Percentiles rank a stretch among this genome's conserved stretches.
These are phyloP conservation scores for Philotrypesis tridentata DNA, from an alignment of 1,140 invertebrate species.

Conservation along the genomic window DNA sequence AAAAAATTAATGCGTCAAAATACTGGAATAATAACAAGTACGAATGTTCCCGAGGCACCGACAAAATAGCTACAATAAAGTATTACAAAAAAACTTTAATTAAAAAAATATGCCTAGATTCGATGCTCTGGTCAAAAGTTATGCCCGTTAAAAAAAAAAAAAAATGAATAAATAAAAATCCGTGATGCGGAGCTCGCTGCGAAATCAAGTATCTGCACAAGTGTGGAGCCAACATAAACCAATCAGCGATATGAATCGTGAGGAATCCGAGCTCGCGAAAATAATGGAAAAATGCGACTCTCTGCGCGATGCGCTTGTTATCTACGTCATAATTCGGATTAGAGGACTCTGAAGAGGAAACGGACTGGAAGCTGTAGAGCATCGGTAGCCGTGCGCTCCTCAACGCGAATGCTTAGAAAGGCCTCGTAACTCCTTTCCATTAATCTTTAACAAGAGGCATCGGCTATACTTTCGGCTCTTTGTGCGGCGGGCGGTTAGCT, in stretches of 20 bases:
- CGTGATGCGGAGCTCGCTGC: too few species aligned
- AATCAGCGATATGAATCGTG: slow-evolving; percentile 3
- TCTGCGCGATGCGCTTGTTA: background rate
- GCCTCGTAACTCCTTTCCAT: slow-evolving; percentile 19
- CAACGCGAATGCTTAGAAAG: slow-evolving; percentile 13
- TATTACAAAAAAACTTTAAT: too few species aligned
- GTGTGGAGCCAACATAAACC: slow-evolving; percentile 17
- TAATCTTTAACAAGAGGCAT: slow-evolving; percentile 42
- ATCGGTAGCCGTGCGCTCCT: background rate
- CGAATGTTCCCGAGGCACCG: too few species aligned
- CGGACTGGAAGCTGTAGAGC: background rate
- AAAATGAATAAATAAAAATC: too few species aligned
- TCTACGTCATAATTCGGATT: background rate
- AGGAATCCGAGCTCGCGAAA: slow-evolving; percentile 1
- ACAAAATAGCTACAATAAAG: too few species aligned
- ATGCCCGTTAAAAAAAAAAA: too few species aligned
- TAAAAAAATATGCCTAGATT: too few species aligned
- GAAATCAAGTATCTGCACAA: too few species aligned
- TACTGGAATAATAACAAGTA: too few species aligned
- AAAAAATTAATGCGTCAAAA: too few species aligned
- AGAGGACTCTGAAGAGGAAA: background rate
- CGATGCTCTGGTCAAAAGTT: too few species aligned
- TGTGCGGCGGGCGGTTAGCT: background rate
- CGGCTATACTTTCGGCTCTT: slow-evolving; percentile 41
- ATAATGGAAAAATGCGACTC: slow-evolving; percentile 1